Evolutionary conservation across 2,113 vertebrate genomes (phyloP).

Genomic region (Cochlearius cochlearius): DNA sequence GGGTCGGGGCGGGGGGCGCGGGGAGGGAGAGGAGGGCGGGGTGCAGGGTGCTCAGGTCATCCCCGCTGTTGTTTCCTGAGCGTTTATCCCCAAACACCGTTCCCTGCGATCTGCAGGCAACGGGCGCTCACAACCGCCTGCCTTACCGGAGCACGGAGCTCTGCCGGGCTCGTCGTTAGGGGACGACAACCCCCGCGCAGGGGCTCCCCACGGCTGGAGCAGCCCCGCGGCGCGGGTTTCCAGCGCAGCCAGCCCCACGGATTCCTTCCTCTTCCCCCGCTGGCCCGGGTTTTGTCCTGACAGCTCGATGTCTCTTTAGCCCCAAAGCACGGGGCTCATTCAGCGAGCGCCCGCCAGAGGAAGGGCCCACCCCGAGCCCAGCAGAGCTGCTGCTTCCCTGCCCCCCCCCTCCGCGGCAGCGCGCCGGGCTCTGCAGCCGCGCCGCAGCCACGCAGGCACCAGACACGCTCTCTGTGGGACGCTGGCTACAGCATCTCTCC

Average conservation of each 20-base stretch:
- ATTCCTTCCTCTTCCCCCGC: too few relatives aligned
- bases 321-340: not conserved
- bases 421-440: not conserved
- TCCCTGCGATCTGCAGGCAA: not conserved
- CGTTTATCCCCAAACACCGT: fast-evolving
- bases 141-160: fast-evolving
- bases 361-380: fast-evolving
- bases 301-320: not conserved
- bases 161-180: not conserved
- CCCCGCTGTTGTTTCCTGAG: fast-evolving
- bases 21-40: not conserved
- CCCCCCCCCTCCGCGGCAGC: too few relatives aligned
- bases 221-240: fast-evolving
- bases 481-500: not conserved
- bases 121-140: fast-evolving
- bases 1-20: fast-evolving
- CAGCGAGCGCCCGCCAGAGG: not conserved
- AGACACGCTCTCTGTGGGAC: too few relatives aligned
- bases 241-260: fast-evolving
- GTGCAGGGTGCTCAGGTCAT: not conserved
- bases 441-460: not conserved
- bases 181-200: too few relatives aligned
- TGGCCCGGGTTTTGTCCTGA: not conserved
- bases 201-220: not conserved
- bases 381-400: not conserved